Base-by-base conservation (phyloP, 2,888 invertebrate genomes). In the Microctonus hyperodae region DNA sequence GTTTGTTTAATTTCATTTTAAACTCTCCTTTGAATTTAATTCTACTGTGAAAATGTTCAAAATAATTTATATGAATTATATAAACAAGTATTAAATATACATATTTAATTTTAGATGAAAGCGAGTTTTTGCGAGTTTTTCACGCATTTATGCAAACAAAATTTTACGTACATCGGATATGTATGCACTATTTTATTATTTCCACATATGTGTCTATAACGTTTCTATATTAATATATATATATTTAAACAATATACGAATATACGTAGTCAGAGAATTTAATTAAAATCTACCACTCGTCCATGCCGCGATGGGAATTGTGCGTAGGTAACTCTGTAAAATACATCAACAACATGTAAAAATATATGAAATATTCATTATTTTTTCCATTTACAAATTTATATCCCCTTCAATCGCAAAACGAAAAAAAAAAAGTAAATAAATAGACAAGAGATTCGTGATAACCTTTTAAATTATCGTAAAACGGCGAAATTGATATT, bases 251-350 rank as follows among this genome's bases (percentile, higher is more conserved):
- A 37, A n/a, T 11, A 13, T 13, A 37, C 22, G 20, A 25, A 48
- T 60, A 40, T 58, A 33, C 37, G 22, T 35, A 60, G 44, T 16
- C 25, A 44, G 50, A 60, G 50, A 60, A 60, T 60, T 60, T 60
- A 60, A 60, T 60, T 60, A 60, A 60, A 60, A 60, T 60, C 60
- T 23, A 44, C 44, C 44, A 60, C 50, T 60, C 60, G 48, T 31
- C 50, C 60, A 48, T 50, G 31, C 51, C 13, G 60, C 44, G 22
- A 20, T 48, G 31, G 48, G 50, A 60, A 50, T 60, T 60, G 48
- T 60, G 60, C 44, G 44, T 44, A 7, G n/a, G 2, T 7, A 16
- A 16, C 16, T 5, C 44, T 16, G 16, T 44, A 44, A 44, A 44
- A 44, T 16, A 16, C 44, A 16, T 44, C 44, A 44, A 6, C 44